phyloP scores from a whole-genome alignment of 1,140 invertebrate genomes.

The Drosophila azteca region DNA sequence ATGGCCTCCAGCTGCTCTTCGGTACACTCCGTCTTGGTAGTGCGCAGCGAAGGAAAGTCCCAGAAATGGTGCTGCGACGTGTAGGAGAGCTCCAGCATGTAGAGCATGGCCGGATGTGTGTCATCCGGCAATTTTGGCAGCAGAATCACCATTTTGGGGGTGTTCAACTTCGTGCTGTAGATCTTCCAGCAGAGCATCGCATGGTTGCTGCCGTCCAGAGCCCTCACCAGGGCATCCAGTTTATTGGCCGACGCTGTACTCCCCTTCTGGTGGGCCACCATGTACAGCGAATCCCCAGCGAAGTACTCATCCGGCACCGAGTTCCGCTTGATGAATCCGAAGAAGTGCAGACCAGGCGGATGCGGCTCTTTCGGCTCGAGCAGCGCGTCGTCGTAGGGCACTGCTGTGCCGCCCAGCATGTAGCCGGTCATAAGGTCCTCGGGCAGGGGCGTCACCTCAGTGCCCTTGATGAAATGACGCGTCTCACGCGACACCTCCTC shows the following conservation, averaged over 20 bases:
- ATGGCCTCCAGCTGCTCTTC: conserved; percentile 66
- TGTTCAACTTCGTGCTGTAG: conserved; percentile 65
- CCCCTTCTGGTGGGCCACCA: conserved; percentile 64
- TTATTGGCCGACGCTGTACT: conserved; percentile 63
- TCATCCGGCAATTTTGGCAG: conserved; percentile 64
- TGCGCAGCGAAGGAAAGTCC: conserved; percentile 69
- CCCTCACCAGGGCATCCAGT: conserved; percentile 70
- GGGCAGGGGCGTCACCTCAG: conserved; percentile 51
- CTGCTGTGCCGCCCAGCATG: conserved; percentile 76
- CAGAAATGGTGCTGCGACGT: conserved; percentile 73
- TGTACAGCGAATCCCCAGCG: conserved; percentile 68
- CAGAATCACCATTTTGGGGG: conserved; percentile 67
- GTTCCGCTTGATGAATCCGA: conserved; percentile 63
- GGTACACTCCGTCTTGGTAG: conserved; percentile 62
- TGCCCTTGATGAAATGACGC: conserved; percentile 60
- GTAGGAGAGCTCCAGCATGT: conserved; percentile 77
- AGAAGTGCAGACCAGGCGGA: conserved; percentile 67
- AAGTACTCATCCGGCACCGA: conserved; percentile 71
- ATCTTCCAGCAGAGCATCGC: conserved; percentile 77
- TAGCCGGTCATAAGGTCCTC: conserved; percentile 76
- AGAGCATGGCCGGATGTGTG: conserved; percentile 51
- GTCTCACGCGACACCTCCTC: conserved; percentile 63
- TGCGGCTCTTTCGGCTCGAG: conserved; percentile 50
- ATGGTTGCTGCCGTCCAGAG: conserved; percentile 42
- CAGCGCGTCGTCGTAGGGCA: conserved; percentile 69